Evolutionary conservation across 1,140 invertebrate genomes (phyloP), one percentile per base, ranked within the genome.

Genomic region (Micrasema longulum): DNA sequence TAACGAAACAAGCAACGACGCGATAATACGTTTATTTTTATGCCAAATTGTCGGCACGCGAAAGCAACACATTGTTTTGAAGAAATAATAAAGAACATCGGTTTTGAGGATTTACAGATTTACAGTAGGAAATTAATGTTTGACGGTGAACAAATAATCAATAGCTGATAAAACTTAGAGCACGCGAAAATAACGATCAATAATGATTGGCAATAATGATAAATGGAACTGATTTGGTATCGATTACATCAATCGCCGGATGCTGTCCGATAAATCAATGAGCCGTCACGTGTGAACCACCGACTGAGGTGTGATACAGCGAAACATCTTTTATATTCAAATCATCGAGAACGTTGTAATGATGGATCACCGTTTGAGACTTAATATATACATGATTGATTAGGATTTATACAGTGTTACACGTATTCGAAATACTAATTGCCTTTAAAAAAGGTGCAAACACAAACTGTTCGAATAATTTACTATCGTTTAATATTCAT

Each of bases 211-310:
- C 16, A 57, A 18, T 65, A 23, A 65, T 35, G 47, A 65, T 48
- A 31, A 65, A 65, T 48, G 63, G 31, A 23, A 16, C 10, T 65
- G 47, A 65, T 50, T 65, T 50, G 43, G 63, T 48, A 65, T 48
- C 63, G 63, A 65, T 65, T 65, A 47, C 63, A 65, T 57, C 23
- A 38, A 65, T 65, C 63, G 43, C n/a, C 63, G 45, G n/a, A 48
- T 35, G 11, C 2, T n/a, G 16, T 9, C 22, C 23, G 63, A 65
- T 65, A 63, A 63, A 63, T 63, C 38, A 63, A 63, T 38, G 23
- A 20, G 22, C n/a, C 63, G 45, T 12, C 63, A 48, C 43, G 60
- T 22, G n/a, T 23, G 47, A n/a, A 65, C 38, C 23, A n/a, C 20
- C 35, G 63, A 3, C 9, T 14, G 53, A 57, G 53, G 53, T 57